Evolutionary conservation across 2,797 vertebrate species (phyloP).

Genomic region (Gymnoscopelus microlampas): DNA sequence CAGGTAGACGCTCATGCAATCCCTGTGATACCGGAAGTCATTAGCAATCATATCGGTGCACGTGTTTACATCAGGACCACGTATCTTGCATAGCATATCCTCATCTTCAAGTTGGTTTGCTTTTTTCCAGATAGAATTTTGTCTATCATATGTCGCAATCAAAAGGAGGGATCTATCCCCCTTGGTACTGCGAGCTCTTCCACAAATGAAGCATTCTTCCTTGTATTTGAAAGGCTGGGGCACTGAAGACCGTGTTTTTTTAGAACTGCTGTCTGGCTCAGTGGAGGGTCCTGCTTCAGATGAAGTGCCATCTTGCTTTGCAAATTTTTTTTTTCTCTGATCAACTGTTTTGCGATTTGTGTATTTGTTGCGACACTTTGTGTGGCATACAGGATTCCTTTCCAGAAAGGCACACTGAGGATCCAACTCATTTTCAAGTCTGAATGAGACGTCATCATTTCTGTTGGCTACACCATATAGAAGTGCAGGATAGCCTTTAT

Average conservation of each 20-base stretch:
- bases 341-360: conserved; percentile 6
- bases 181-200: neutral
- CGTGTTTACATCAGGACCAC: conserved; percentile 1
- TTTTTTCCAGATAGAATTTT: too few relatives aligned
- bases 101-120: too few relatives aligned
- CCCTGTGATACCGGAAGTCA: too few relatives aligned
- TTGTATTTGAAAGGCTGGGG: conserved; percentile 9
- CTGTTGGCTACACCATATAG: too few relatives aligned
- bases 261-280: neutral
- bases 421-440: conserved; percentile 23
- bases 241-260: conserved; percentile 10
- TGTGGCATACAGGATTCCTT: conserved; percentile 18
- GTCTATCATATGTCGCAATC: too few relatives aligned
- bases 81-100: too few relatives aligned
- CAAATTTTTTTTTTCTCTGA: conserved; percentile 14
- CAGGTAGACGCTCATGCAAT: too few relatives aligned
- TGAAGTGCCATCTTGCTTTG: conserved; percentile 8
- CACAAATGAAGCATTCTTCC: conserved; percentile 13
- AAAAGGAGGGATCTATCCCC: too few relatives aligned
- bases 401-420: conserved; percentile 20
- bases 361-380: conserved; percentile 10
- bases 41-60: neutral
- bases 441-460: conserved; percentile 17
- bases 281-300: too few relatives aligned
- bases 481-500: conserved; percentile 16